These are phyloP conservation scores for Saguinus midas DNA, from an alignment of 2,113 vertebrate genomes.

Conservation along the genomic window DNA sequence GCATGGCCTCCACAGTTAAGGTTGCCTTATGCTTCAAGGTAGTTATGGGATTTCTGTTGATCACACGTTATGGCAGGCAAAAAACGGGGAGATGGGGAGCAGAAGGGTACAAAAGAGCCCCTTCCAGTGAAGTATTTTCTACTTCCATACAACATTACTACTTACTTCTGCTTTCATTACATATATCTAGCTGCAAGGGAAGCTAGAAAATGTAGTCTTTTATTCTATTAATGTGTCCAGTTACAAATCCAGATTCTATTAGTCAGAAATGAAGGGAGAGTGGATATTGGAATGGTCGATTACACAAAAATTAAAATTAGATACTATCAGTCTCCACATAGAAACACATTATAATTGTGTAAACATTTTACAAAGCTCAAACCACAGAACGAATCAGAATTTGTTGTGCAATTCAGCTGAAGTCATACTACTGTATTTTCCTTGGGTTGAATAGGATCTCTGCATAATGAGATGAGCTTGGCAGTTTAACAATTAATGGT, in stretches of 20 bases:
- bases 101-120: not conserved
- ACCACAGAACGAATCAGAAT: not conserved
- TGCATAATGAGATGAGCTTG: not conserved
- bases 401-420: constrained; percentile 17
- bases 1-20: not conserved
- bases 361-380: constrained; percentile 13
- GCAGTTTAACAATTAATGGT: not conserved
- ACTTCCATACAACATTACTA: not conserved
- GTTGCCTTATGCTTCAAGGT: not conserved
- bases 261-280: not conserved
- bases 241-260: not conserved
- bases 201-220: not conserved
- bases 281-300: not conserved
- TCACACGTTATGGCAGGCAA: not conserved
- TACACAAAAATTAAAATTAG: constrained; percentile 1
- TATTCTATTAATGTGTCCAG: not conserved
- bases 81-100: not conserved
- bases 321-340: not conserved
- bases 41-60: not conserved
- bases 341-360: not conserved
- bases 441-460: not conserved
- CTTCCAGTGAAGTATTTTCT: not conserved
- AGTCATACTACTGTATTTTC: not conserved
- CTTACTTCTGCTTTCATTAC: not conserved
- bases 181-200: not conserved